These are phyloP conservation scores for Chloroclysta siterata DNA, from an alignment of 2,888 invertebrate genomes.

Conservation along the genomic window DNA sequence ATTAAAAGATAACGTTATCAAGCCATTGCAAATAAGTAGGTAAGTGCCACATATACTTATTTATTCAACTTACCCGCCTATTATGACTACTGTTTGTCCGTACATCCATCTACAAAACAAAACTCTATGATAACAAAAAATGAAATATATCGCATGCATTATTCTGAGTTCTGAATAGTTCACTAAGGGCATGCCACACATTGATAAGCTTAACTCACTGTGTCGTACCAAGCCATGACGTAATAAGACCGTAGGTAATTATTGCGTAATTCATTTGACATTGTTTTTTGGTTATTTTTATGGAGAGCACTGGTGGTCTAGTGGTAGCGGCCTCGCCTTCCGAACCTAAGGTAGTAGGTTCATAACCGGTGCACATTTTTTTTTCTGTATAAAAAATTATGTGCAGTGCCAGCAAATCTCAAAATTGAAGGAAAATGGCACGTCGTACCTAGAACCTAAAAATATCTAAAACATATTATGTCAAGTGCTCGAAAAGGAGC, in stretches of 20 bases:
- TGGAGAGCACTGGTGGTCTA: too few species aligned
- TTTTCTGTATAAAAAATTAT: too few species aligned
- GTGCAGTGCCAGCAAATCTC: too few species aligned
- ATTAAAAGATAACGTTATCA: not conserved
- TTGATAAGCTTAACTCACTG: not conserved
- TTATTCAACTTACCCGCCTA: constrained; percentile 82
- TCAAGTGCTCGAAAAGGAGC: too few species aligned
- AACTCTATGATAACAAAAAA: constrained; percentile 64
- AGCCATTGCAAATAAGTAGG: constrained; percentile 15
- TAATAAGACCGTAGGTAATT: not conserved
- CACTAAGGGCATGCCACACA: constrained; percentile 12
- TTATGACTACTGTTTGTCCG: constrained; percentile 85
- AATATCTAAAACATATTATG: too few species aligned
- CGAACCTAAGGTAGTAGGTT: too few species aligned
- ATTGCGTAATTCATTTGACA: not conserved
- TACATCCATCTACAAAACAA: constrained; percentile 85
- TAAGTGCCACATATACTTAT: constrained; percentile 52
- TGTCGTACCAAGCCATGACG: not conserved
- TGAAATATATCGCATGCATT: constrained; percentile 38
- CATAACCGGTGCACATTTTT: too few species aligned
- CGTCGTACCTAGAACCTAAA: too few species aligned
- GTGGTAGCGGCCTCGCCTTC: too few species aligned
- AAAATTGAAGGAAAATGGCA: too few species aligned
- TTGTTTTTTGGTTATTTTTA: too few species aligned
- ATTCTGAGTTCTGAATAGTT: constrained; percentile 9